phyloP scores from a whole-genome alignment of 2,888 invertebrate species.

The Brassicogethes aeneus region DNA sequence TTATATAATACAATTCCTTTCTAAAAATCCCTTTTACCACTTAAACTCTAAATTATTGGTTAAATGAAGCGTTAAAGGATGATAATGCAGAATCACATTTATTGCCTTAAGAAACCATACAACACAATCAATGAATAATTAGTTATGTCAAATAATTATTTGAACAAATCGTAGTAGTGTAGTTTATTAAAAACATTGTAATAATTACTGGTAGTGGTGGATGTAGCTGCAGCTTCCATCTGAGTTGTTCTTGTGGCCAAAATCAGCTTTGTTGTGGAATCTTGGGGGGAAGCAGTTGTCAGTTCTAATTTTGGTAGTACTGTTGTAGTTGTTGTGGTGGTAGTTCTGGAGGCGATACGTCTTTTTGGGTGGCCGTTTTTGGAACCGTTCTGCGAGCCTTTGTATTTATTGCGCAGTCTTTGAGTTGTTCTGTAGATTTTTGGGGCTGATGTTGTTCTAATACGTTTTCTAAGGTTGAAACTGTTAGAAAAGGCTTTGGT shows the following conservation, averaged over 20 bases:
- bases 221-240: constrained; percentile 42
- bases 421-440: not conserved
- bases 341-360: constrained; percentile 1
- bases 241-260: constrained; percentile 41
- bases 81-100: not conserved
- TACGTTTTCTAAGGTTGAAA: not conserved
- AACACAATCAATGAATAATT: too few species aligned
- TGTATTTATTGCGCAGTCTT: not conserved
- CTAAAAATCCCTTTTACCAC: too few species aligned
- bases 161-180: constrained; percentile 15
- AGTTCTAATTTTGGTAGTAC: not conserved
- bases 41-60: too few species aligned
- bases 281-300: constrained; percentile 15
- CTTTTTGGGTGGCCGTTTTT: not conserved
- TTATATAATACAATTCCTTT: too few species aligned
- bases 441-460: not conserved
- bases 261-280: constrained; percentile 18
- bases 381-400: not conserved
- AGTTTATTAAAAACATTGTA: constrained; percentile 13
- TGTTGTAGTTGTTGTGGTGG: constrained; percentile 4
- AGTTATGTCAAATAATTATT: too few species aligned
- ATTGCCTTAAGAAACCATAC: not conserved
- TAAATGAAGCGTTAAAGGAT: too few species aligned
- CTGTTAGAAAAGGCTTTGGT: not conserved
- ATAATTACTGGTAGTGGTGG: constrained; percentile 24